These are phyloP conservation scores for Cyprinodon tularosa DNA, from an alignment of 2,113 vertebrate species.

Conservation along the genomic window DNA sequence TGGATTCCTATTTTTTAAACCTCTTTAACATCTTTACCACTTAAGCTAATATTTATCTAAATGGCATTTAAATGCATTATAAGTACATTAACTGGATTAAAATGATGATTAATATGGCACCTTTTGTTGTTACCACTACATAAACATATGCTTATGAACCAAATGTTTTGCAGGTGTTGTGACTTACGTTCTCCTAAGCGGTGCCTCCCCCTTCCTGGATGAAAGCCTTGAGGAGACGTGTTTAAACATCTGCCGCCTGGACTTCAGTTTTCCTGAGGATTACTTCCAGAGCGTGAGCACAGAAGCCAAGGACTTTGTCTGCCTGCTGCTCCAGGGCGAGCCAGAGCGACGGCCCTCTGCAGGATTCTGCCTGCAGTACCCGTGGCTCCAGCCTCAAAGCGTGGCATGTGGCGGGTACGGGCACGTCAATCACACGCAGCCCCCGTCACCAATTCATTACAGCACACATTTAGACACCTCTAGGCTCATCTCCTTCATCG, in stretches of 20 bases:
- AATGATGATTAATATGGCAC: neutral
- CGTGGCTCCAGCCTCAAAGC: conserved; percentile 87
- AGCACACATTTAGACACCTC: conserved; percentile 87
- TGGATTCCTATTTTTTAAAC: too few relatives aligned
- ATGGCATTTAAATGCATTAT: neutral
- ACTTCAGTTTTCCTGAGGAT: conserved; percentile 98
- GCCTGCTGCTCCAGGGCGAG: conserved; percentile 90
- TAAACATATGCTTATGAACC: neutral
- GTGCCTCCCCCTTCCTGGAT: conserved; percentile 97
- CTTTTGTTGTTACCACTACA: neutral
- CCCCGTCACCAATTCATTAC: conserved; percentile 45
- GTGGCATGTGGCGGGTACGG: conserved; percentile 15
- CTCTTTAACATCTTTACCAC: too few relatives aligned
- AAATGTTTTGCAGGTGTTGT: conserved; percentile 83
- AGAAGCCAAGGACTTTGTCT: conserved; percentile 93
- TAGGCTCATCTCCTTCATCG: conserved; percentile 95
- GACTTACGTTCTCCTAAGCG: conserved; percentile 94
- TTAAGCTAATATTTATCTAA: too few relatives aligned
- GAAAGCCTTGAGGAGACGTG: conserved; percentile 98
- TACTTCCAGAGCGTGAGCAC: conserved; percentile 96
- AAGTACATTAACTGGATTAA: neutral
- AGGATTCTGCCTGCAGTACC: conserved; percentile 88
- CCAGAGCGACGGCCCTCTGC: conserved; percentile 87
- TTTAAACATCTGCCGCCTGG: conserved; percentile 98
- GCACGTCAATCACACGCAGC: conserved; percentile 28